These are phyloP conservation scores for Macquaria australasica DNA, from an alignment of 2,113 vertebrate species.

Conservation along the genomic window DNA sequence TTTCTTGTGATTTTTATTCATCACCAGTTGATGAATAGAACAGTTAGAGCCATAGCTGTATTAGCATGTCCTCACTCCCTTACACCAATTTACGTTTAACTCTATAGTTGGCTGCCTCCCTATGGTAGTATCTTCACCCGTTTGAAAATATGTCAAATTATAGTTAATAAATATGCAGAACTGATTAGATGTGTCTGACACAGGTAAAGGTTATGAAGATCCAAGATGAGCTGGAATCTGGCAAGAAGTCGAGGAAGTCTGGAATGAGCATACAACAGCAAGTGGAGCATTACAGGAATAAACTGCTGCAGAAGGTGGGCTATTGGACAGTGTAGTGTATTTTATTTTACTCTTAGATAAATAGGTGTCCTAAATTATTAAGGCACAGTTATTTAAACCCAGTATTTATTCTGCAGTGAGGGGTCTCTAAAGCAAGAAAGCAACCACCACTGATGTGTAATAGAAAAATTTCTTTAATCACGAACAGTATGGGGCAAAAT, in stretches of 20 bases:
- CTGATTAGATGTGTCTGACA: constrained; percentile 8
- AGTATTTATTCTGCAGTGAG: not conserved
- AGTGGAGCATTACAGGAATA: constrained; percentile 86
- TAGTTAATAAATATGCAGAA: too few relatives aligned
- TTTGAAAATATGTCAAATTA: not conserved
- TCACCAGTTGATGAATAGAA: not conserved
- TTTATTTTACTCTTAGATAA: not conserved
- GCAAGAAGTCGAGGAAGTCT: constrained; percentile 82
- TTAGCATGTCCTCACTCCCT: not conserved
- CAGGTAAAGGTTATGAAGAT: constrained; percentile 88
- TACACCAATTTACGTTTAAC: not conserved
- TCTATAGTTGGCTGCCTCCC: not conserved
- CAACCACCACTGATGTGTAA: not conserved
- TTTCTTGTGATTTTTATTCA: not conserved
- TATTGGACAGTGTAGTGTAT: not conserved
- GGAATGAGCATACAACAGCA: constrained; percentile 84
- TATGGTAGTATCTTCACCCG: not conserved
- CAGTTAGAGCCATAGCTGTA: not conserved
- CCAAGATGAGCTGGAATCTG: constrained; percentile 87
- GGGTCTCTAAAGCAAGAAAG: constrained; percentile 11
- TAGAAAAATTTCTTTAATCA: constrained; percentile 49
- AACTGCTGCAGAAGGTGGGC: constrained; percentile 85
- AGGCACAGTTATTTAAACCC: not conserved
- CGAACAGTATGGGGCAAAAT: constrained; percentile 14
- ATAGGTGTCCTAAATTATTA: not conserved